Base-by-base conservation (phyloP, 2,113 vertebrate genomes). In the Gymnobelideus leadbeateri region DNA sequence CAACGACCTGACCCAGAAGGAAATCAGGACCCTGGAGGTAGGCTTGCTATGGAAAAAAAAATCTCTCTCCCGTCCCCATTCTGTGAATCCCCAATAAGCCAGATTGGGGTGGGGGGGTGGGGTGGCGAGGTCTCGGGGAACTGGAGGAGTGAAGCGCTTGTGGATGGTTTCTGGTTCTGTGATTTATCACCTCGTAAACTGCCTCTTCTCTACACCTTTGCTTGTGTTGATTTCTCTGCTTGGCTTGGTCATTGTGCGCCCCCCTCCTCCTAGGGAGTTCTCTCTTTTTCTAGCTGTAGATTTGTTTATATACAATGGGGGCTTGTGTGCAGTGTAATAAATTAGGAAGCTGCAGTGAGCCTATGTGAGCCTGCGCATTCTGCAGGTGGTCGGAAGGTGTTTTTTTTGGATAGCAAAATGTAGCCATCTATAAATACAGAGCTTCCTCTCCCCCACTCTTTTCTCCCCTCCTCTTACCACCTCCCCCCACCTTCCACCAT, bases 1-100 rank as follows among this genome's bases (percentile, higher is more conserved):
- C 99, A 99, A 99, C 99, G 99, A 99, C 99, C 98, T 99, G 99
- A 99, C 99, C 97, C 99, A 99, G 94, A 99, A 99, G 98, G 99
- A 99, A 98, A 99, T 99, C 98, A 98, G 99, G 97, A 99, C 99
- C 98, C 99, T 99, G 98, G 99, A 99, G 99, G 99, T 99, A 99
- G 99, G 99, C 97, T 92, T 95, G 92, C 96, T 90, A 9, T 1
- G 51, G 55, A 28, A 55, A 24, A 26, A 68, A 54, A 54, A 11
- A 77, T 43, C 91, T 51, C 84, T 89, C 53, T 47, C 77, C 6
- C 37, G 51, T 43, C 68, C 77, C 93, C 51, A 57, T 93, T 89
- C 10, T 50, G 92, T 93, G 93, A 57, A 54, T 92, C 90, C 55
- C 96, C 92, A 84, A 12, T 9, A 93, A 37, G 47, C 95, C 50